Base-by-base conservation (phyloP, 1,140 invertebrate genomes). In the Microplitis mediator region DNA sequence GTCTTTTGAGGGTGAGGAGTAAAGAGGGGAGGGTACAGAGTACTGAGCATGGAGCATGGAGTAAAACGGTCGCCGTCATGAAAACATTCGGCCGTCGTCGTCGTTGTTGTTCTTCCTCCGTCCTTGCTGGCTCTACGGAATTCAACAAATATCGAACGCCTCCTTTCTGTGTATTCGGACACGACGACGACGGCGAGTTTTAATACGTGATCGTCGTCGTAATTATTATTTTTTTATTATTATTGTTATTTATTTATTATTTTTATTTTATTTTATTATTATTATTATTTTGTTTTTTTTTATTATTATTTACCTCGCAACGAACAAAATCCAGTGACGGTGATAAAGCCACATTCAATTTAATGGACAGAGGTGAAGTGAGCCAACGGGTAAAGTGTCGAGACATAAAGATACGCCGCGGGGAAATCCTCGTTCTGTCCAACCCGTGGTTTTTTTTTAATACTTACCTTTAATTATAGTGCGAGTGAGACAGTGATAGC, bases 11-110 rank as follows among this genome's bases (percentile, higher is more conserved):
- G 23, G 23, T 2, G 2, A 23, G 23, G 23, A 23, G 23, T 2
- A 23, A 23, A 23, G 23, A 23, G 23, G 23, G 23, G 23, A 23
- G 16, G 9, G 23, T 31, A 60, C 11, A 14, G 23, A 31, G 32
- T 3, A 16, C 13, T 31, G 14, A 35, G 32, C 3, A 14, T 23
- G 52, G 8, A 4, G 56, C 9, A 14, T 58, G 54, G 54, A 8
- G 56, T 23, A 8, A 4, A 58, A 23, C 14, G 71, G 76, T 83
- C 81, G 82, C 83, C 82, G 82, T 85, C 79, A 79, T 82, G 81
- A 84, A 81, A 83, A 82, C 80, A 83, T 78, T 81, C 72, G 77
- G 56, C 71, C 77, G 76, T 76, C 73, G 74, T 77, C 73, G 72
- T 77, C 64, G 66, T 58, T 35, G 4, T 35, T 67, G 51, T 72